Base-by-base conservation (phyloP, 2,797 vertebrate species). In the Zonotrichia albicollis region DNA sequence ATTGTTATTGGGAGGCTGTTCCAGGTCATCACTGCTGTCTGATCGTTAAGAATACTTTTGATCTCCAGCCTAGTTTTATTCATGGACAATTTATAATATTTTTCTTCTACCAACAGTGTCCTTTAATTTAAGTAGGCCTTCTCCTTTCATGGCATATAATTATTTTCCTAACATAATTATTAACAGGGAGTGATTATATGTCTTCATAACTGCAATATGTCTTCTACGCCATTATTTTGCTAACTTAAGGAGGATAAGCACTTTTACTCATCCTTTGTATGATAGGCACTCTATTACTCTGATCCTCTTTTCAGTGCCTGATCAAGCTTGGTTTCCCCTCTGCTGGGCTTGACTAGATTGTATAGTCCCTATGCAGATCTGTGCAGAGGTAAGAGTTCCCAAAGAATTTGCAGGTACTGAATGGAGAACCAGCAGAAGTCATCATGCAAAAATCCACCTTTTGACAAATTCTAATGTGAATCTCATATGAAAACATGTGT, bases 141-240 rank as follows among this genome's bases (percentile, higher is more conserved):
- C 79, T 76, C 19, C 8, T 92, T 95, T 90, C 45, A 32, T 67
- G 74, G 32, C 34, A 25, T 84, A 20, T 71, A 84, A 91, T 90
- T 95, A 51, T 86, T 94, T 93, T 55, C 23, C 80, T 90, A 94
- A 90, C 80, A 70, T 55, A 83, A 81, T 96, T 88, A 86, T 88
- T 94, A 94, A 64, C 70, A 60, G 32, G 38, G 81, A 82, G 34
- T 61, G 22, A 82, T 92, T 90, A 45, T 90, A 51, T 78, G 50
- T 82, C 88, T 73, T 94, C 60, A 81, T 86, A 84, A 74, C 50
- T 30, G 21, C 30, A 84, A 7, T 70, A 50, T 2, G 4, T 90
- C 61, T 21, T 78, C 70, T 64, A 60, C 38, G 16, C 53, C 60
- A 51, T 90, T 88, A 60, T 86, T 94, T 84, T 90, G 53, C 55